Base-by-base conservation (phyloP, 2,113 vertebrate species). In the Siphamia tubifer region DNA sequence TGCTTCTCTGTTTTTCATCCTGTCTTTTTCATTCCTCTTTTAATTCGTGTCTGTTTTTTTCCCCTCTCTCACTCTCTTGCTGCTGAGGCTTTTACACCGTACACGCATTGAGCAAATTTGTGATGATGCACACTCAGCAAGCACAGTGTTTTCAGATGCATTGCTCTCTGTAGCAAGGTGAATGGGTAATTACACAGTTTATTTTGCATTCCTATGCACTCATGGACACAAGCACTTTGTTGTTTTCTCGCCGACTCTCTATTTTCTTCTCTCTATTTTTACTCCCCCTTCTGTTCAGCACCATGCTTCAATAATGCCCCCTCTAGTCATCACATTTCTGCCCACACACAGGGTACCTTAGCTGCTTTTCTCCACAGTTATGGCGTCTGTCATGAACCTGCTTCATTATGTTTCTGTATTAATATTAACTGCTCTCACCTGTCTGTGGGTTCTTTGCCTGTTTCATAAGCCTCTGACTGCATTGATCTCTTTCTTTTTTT, bases 241-340 rank as follows among this genome's bases (percentile, higher is more conserved):
- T 83, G 68, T 83, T 78, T 69, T 58, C 74, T 61, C 62, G 1
- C 47, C 53, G 51, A 74, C 57, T 75, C 70, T 75, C 58, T 78
- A 42, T 82, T 74, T 84, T 74, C 74, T 68, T 79, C 70, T 65
- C 54, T 84, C 85, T 84, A 81, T 87, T 82, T 87, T 86, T 86
- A 82, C 71, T 77, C 70, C 76, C 74, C 82, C 79, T 83, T 85
- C 82, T 90, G 84, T 80, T 88, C 77, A 73, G 76, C 82, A 79
- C 80, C 87, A 87, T 87, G 85, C 85, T 84, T 87, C 78, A 79
- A 63, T 87, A 78, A 87, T 83, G 81, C 81, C 87, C 81, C 79
- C 76, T 87, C 86, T 68, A 82, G 86, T 86, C 81, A 88, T 84
- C 4, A 42, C 71, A 40, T 87, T 82, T 88, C 85, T 87, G 81